Evolutionary conservation across 2,113 vertebrate genomes (phyloP).

Genomic region (Etheostoma spectabile): DNA sequence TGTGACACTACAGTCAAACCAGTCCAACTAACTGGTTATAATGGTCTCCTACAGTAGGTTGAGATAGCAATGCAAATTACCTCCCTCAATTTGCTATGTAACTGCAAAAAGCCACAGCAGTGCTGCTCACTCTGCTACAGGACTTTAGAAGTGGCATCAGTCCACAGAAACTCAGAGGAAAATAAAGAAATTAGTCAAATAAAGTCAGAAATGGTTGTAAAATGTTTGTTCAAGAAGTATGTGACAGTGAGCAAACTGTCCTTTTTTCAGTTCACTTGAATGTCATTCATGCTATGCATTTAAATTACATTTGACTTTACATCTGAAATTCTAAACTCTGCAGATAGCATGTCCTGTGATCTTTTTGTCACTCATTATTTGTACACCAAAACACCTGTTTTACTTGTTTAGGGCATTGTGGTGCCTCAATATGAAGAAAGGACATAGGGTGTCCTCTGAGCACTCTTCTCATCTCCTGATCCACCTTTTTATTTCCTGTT

Average conservation of each 20-base stretch:
- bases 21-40: slow-evolving; percentile 16
- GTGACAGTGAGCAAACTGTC: not conserved
- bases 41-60: slow-evolving; percentile 11
- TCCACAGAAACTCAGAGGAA: not conserved
- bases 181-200: not conserved
- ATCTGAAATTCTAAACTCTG: not conserved
- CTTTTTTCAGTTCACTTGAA: not conserved
- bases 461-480: slow-evolving; percentile 42
- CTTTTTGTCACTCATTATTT: not conserved
- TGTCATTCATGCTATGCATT: not conserved
- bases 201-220: not conserved
- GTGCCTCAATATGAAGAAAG: not conserved
- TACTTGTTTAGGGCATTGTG: not conserved
- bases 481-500: slow-evolving; percentile 44
- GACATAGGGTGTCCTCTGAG: slow-evolving; percentile 8
- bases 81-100: not conserved
- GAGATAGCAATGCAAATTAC: slow-evolving; percentile 19
- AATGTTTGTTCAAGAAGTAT: not conserved
- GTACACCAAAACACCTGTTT: slow-evolving; percentile 11
- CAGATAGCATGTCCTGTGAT: not conserved
- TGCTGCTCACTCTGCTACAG: not conserved
- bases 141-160: not conserved
- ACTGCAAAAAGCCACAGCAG: not conserved
- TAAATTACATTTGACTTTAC: not conserved
- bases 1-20: not conserved